These are phyloP conservation scores for Cotesia vestalis DNA, from an alignment of 1,140 invertebrate species.

Conservation along the genomic window DNA sequence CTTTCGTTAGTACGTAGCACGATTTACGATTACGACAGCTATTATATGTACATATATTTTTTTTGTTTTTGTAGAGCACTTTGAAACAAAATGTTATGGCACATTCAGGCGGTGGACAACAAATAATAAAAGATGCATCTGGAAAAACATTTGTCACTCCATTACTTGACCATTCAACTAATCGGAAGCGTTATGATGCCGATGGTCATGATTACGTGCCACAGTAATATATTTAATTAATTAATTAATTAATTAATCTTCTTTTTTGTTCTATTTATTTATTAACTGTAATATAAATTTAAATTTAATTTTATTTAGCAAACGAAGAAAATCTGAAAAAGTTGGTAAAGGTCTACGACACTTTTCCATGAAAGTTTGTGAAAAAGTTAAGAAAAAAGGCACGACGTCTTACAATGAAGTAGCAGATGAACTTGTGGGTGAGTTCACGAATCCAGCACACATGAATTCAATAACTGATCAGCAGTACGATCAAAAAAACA, in stretches of 20 bases:
- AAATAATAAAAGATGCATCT: conserved; percentile 58
- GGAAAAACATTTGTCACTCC: conserved; percentile 70
- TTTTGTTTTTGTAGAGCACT: conserved; percentile 52
- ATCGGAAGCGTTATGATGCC: conserved; percentile 70
- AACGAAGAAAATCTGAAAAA: conserved; percentile 93
- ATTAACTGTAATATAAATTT: not conserved
- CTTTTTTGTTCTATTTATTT: too few relatives aligned
- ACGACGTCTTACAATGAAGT: conserved; percentile 97
- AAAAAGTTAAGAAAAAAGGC: conserved; percentile 97
- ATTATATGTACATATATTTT: conserved; percentile 9
- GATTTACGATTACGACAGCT: not conserved
- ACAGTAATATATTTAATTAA: conserved; percentile 62
- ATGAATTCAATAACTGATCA: conserved; percentile 69
- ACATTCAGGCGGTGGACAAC: conserved; percentile 51
- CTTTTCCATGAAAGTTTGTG: conserved; percentile 99
- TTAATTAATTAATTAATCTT: too few relatives aligned
- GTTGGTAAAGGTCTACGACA: conserved; percentile 96
- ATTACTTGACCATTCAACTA: conserved; percentile 71
- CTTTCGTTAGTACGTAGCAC: conserved; percentile 12
- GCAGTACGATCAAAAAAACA: conserved; percentile 99
- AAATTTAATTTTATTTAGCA: conserved; percentile 64
- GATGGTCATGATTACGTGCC: conserved; percentile 68
- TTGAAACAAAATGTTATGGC: conserved; percentile 61
- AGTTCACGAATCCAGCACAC: conserved; percentile 79
- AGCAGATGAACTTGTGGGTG: conserved; percentile 98